phyloP scores from a whole-genome alignment of 2,888 invertebrate species.

The Lampropteryx suffumata region DNA sequence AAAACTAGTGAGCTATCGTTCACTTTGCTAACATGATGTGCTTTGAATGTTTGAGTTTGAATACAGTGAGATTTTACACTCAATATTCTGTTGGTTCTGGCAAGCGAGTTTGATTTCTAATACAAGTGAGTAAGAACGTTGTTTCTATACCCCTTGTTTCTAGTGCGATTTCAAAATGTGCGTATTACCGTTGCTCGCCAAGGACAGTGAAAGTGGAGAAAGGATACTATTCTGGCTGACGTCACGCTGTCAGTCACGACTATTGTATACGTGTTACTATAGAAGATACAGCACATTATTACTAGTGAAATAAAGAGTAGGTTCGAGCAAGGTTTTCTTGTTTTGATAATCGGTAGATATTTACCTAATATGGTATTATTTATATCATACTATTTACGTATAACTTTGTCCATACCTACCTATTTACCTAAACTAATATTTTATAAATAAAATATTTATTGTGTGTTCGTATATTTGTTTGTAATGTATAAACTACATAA shows the following conservation, averaged over 20 bases:
- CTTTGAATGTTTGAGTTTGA: constrained; percentile 8
- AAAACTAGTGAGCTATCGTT: not conserved
- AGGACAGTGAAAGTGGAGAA: constrained; percentile 79
- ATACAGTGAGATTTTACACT: not conserved
- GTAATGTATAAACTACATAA: too few species aligned
- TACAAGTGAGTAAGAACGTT: not conserved
- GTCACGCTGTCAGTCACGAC: constrained; percentile 45
- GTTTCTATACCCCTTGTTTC: not conserved
- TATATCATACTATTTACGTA: too few species aligned
- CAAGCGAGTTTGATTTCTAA: constrained; percentile 14
- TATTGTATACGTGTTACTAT: constrained; percentile 28
- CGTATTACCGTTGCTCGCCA: constrained; percentile 55
- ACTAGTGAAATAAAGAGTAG: constrained; percentile 4
- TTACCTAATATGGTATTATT: too few species aligned
- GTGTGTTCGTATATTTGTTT: too few species aligned
- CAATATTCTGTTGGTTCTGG: too few species aligned
- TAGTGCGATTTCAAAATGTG: constrained; percentile 34
- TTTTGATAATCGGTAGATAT: too few species aligned
- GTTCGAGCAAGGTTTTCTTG: too few species aligned
- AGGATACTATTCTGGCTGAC: constrained; percentile 64
- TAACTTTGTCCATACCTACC: too few species aligned
- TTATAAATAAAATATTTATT: too few species aligned
- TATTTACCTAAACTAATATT: too few species aligned
- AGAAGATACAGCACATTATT: constrained; percentile 16
- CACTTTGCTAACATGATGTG: constrained; percentile 3